These are phyloP conservation scores for Rhopilema esculentum DNA, from an alignment of 30 jellyfish, hydroid and myxozoan genomes.

Conservation along the genomic window DNA sequence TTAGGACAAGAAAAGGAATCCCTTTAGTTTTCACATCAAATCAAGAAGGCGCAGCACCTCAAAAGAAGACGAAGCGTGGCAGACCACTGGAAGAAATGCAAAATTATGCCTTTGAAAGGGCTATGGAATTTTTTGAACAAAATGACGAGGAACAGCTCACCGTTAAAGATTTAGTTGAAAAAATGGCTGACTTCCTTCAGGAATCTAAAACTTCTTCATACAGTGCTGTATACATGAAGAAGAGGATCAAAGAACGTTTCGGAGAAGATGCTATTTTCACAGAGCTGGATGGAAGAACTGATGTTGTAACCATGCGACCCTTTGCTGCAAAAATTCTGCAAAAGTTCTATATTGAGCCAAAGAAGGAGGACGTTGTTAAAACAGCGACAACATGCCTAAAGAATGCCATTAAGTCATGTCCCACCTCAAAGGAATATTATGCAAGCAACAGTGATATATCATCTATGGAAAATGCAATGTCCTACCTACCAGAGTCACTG, in stretches of 20 bases:
- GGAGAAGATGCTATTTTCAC: conserved; percentile 58
- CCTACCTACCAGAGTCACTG: conserved; percentile 56
- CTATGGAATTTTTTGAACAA: conserved; percentile 35
- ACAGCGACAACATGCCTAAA: conserved; percentile 7
- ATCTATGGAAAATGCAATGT: conserved; percentile 26
- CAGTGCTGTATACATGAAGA: conserved; percentile 51
- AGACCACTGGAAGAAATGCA: conserved; percentile 48
- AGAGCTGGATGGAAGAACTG: conserved; percentile 31
- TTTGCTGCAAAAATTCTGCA: conserved; percentile 24
- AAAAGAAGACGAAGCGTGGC: conserved; percentile 58
- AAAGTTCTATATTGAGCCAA: conserved; percentile 32
- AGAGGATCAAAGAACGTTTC: conserved; percentile 44
- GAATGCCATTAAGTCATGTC: conserved; percentile 48
- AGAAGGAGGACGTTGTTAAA: conserved; percentile 16
- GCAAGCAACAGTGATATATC: conserved; percentile 34
- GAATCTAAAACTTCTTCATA: conserved; percentile 19
- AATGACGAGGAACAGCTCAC: conserved; percentile 69
- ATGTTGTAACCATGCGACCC: conserved; percentile 59
- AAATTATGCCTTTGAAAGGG: conserved; percentile 43
- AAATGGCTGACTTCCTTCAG: conserved; percentile 49
- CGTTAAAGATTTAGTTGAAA: conserved; percentile 50
- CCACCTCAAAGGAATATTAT: conserved; percentile 33
- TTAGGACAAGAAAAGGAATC: conserved; percentile 39
- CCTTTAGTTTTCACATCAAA: conserved; percentile 11
- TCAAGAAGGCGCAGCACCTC: conserved; percentile 15